Base-by-base conservation (phyloP, 1,140 invertebrate genomes). In the Neodiprion virginianus region DNA sequence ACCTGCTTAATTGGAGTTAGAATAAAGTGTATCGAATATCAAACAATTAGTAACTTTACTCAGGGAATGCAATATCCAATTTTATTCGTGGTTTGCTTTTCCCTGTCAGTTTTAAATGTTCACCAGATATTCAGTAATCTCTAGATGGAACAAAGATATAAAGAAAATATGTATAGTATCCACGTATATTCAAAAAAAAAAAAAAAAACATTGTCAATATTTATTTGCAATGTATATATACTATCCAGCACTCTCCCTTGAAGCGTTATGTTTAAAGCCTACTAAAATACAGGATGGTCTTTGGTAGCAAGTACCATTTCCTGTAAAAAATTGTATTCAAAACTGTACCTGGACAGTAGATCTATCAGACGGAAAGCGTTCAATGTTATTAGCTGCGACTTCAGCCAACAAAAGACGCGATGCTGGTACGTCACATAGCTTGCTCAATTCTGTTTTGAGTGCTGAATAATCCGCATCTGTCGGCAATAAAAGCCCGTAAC, bases 401-500 rank as follows among this genome's bases (percentile, higher is more conserved):
- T 95, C 93, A 74, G 92, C 93, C 69, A 96, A 84, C 28, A 95
- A 83, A 78, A 96, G 89, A 11, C 91, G 89, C 73, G 91, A 89
- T 0, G 90, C 85, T 23, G 91, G 85, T 71, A 95, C 89, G 48
- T 89, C 89, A 74, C 93, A 93, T 7, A 96, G 85, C 9, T 89
- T 86, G 48, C 91, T 89, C 11, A 96, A 85, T 76, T 93, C 92
- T 77, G 91, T 90, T 87, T 95, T 96, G 12, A 96, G 83, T 67
- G 92, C 91, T 8, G 87, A 83, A 79, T 96, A 96, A 53, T 93
- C 93, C 77, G 94, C 94, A 80, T 96, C 95, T 47, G 94, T 93
- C 84, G 94, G 94, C 12, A 96, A 88, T 11, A 95, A 89, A 67
- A 97, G 86, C 1, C 95, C 95, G 84, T 96, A 97, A 82, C 95